Base-by-base conservation (phyloP, 2,888 invertebrate species). In the Petrophora chlorosata region DNA sequence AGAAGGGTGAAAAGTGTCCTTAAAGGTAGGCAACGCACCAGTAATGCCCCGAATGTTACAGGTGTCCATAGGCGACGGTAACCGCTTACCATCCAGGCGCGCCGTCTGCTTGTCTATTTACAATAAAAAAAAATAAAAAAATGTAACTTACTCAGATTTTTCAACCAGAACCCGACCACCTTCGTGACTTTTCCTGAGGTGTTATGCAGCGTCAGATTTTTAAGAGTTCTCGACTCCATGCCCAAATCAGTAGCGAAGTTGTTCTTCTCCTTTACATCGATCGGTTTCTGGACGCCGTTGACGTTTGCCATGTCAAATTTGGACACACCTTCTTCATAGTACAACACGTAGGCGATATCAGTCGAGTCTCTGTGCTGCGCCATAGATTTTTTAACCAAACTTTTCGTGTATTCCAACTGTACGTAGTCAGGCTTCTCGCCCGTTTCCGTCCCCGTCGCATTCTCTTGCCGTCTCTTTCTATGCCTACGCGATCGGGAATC, bases 111-210 rank as follows among this genome's bases (percentile, higher is more conserved):
- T n/a, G n/a, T n/a, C n/a, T n/a, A n/a, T n/a, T 8, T 5, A 1
- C 1, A 23, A n/a, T 3, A 5, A 19, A 19, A 2, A 19, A 19
- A 19, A 1, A 19, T 19, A 19, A 19, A 4, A 19, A 10, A 14
- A n/a, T n/a, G n/a, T n/a, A n/a, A 90, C 90, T 85, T 56, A 90
- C 90, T 84, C 42, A 90, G 67, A 67, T 80, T 82, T 62, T 72
- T 85, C 65, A 90, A 70, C 44, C 82, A 76, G 61, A 88, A 89
- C 32, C 84, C 88, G 28, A 89, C 87, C 1, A 85, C 82, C 57
- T 82, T 87, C 10, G 82, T 85, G 38, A 79, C 75, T 52, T 76
- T 79, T 23, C 84, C 86, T 25, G 82, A 85, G 7, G 73, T 85
- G 42, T 86, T 90, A 43, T 82, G 64, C 48, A 84, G 70, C 23